phyloP scores from a whole-genome alignment of 2,797 vertebrate species.

The Danio aesculapii region DNA sequence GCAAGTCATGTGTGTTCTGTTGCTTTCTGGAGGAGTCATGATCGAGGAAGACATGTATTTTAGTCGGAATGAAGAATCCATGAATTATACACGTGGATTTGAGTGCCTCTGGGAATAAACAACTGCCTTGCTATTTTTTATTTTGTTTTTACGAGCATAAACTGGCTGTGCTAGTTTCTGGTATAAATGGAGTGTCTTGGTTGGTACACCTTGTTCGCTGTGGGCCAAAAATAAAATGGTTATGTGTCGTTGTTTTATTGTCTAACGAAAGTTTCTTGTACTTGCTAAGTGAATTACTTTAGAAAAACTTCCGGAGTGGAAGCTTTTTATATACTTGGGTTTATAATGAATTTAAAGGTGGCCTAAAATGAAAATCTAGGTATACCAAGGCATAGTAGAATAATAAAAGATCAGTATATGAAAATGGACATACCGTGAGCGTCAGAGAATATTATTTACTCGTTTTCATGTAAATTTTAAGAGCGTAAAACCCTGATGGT shows the following conservation, averaged over 20 bases:
- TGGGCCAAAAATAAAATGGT: background rate
- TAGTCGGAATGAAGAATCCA: conserved; percentile 43
- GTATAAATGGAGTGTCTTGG: conserved; percentile 25
- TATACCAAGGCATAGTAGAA: too few relatives aligned
- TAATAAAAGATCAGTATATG: too few relatives aligned
- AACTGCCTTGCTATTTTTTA: conserved; percentile 46
- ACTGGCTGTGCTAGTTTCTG: conserved; percentile 38
- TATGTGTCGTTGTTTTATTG: background rate
- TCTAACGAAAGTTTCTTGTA: background rate
- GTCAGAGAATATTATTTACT: too few relatives aligned
- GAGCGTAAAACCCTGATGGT: too few relatives aligned
- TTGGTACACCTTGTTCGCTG: background rate
- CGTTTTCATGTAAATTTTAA: too few relatives aligned
- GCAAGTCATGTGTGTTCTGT: conserved; percentile 42
- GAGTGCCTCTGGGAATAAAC: conserved; percentile 64
- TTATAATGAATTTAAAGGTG: too few relatives aligned
- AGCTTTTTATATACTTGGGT: background rate
- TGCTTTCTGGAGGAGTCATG: background rate
- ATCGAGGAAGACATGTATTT: conserved; percentile 4
- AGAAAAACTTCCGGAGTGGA: background rate
- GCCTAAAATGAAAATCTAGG: too few relatives aligned
- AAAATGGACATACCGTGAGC: too few relatives aligned
- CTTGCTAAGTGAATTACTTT: background rate
- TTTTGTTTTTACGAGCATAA: conserved; percentile 54
- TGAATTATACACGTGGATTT: conserved; percentile 71